A percentile compares a stretch with the other conserved stretches of the same genome.
phyloP scores from a whole-genome alignment of 92 coral and sea anemone species.

The Muricea muricata region DNA sequence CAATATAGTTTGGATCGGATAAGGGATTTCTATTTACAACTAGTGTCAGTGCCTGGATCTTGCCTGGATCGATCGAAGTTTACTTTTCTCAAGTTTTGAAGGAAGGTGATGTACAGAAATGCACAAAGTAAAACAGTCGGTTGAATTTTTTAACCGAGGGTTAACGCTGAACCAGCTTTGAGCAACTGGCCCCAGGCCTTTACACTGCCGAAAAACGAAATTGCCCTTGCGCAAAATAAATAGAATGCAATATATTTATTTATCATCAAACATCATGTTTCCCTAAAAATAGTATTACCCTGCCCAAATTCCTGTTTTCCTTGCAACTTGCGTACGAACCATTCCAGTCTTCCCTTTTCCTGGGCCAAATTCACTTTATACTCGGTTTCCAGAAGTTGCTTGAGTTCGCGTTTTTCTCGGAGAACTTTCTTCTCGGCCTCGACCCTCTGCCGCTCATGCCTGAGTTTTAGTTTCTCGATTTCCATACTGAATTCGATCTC shows the following conservation, averaged over 20 bases:
- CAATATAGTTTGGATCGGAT: too few species aligned
- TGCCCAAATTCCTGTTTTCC: constrained; percentile 44
- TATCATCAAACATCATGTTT: constrained; percentile 7
- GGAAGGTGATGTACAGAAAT: too few species aligned
- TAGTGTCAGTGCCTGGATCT: too few species aligned
- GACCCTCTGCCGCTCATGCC: constrained; percentile 86
- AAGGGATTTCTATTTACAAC: too few species aligned
- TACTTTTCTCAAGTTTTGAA: too few species aligned
- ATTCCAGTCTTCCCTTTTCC: constrained; percentile 85
- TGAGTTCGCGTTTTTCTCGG: constrained; percentile 86
- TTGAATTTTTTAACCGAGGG: too few species aligned
- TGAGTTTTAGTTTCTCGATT: constrained; percentile 84
- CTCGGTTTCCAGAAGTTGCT: constrained; percentile 78
- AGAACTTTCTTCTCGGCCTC: constrained; percentile 86
- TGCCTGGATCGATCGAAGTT: too few species aligned
- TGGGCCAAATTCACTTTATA: constrained; percentile 79
- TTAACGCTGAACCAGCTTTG: too few species aligned
- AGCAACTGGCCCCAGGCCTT: too few species aligned
- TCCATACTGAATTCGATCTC: constrained; percentile 84
- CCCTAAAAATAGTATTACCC: constrained; percentile 23
- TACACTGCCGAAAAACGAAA: too few species aligned
- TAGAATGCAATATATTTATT: neutral
- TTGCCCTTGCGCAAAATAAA: too few species aligned
- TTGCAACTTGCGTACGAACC: constrained; percentile 85
- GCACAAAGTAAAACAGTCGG: too few species aligned